Evolutionary conservation across 2,888 invertebrate genomes (phyloP), one percentile per base, ranked within the genome.

Genomic region (Notodonta ziczac): DNA sequence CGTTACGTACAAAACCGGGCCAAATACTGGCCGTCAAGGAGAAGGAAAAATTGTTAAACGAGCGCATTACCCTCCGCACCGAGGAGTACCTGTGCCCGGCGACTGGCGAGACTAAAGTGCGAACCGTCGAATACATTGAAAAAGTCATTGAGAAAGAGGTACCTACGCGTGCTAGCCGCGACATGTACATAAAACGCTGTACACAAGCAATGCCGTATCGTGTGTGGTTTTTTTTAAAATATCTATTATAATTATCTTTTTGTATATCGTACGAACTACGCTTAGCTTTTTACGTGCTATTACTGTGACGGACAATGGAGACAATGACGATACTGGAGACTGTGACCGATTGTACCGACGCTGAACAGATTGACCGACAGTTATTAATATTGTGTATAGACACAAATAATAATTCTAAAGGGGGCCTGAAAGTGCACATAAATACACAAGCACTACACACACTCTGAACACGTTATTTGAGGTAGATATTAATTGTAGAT

Each of bases 131-230:
- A 95, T 97, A 97, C 95, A 97, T 98, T 94, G 98, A 98, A 95
- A 98, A 98, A 95, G 96, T 97, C 94, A 97, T 98, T 94, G 98
- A 98, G 94, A 97, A 97, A 95, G 98, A 98, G 98, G 98, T 98
- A 97, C 89, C 24, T 24, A 2, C 24, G 84, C 83, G 86, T 81
- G 79, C 62, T 57, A 72, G 79, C 76, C 84, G 82, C 86, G 84
- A 81, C 79, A 77, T 91, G 90, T 91, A 89, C 80, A 90, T 81
- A 83, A 81, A 79, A 83, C 86, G 93, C 93, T 91, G 91, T 91
- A 91, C 88, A 91, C 91, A 88, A 82, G 86, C 88, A 89, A 88
- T 86, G 87, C 88, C 83, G 85, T 88, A 86, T 83, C 83, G 83
- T 88, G 88, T 89, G 90, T 91, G 91, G 86, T 88, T 88, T 85